Conservation (phyloP, 2,113 vertebrate genomes). For the Jacana jacana region DNA sequence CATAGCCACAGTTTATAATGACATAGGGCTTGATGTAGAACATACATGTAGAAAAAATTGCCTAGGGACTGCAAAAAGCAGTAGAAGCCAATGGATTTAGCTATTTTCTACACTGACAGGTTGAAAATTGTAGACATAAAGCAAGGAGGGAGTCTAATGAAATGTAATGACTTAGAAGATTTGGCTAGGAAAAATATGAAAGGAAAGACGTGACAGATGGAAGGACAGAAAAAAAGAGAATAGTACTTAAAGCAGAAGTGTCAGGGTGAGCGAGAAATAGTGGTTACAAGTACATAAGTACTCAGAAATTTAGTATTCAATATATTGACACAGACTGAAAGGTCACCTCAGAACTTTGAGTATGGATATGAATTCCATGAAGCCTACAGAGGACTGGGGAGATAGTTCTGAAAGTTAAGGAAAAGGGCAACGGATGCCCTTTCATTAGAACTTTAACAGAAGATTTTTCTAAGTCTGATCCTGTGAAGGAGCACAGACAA, state of each 20-base stretch:
- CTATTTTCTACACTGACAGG: neutral
- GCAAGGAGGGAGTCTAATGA: neutral
- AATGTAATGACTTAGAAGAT: neutral
- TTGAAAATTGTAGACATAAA: neutral
- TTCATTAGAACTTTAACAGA: neutral
- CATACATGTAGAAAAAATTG: neutral
- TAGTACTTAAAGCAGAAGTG: neutral
- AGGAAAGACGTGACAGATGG: neutral
- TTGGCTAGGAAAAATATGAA: neutral
- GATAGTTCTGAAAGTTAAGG: neutral
- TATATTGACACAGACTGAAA: neutral
- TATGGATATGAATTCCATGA: neutral
- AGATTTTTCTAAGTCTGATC: neutral
- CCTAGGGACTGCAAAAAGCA: neutral
- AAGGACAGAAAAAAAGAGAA: neutral
- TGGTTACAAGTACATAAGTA: neutral
- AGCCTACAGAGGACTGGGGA: neutral
- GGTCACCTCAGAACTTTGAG: neutral
- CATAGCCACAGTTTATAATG: neutral
- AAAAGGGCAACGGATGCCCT: neutral
- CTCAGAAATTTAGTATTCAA: neutral
- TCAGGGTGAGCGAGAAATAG: neutral
- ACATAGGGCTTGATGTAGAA: neutral
- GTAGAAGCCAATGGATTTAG: neutral
- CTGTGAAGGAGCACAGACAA: neutral